Base-by-base conservation (phyloP, 2,888 invertebrate species). In the Plagiodera versicolora region DNA sequence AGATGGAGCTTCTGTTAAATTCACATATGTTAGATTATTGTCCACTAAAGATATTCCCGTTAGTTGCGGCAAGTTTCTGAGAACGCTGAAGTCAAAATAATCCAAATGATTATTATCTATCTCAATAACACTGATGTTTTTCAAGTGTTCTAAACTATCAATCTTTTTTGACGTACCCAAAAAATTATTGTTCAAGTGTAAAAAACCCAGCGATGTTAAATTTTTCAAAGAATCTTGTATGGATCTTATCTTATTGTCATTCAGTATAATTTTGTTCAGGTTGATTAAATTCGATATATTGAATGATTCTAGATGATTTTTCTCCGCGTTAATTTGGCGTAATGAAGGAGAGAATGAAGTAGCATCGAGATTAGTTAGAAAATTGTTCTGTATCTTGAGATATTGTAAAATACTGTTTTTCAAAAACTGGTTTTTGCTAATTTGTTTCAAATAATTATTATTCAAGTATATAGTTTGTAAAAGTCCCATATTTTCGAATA, bases 241-340 rank as follows among this genome's bases (percentile, higher is more conserved):
- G 11, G 19, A 52, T 9, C 39, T 60, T 30, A 65, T 16, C 49
- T 56, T 62, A 35, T 65, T 65, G 2, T 28, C 56, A 19, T 55
- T 50, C 30, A 65, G 49, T n/a, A 52, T 17, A 5, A 62, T 1
- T 30, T 46, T 56, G 9, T 56, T 20, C 1, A 62, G 24, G 9
- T 56, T 58, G 3, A 28, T 17, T 51, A 65, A 50, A 28, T 56
- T 62, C 10, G 65, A 61, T 32, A 62, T 44, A 47, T 62, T 62
- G 11, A 65, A 54, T 16, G 16, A 39, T 17, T n/a, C 47, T 28
- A 65, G 28, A 30, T 56, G 39, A 28, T 65, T 65, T n/a, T 54
- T 28, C 8, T 55, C 60, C 0, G 60, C 62, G 6, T 61, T 54
- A 16, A 65, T 39, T n/a, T 48, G 20, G 6, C 39, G 10, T 16